Evolutionary conservation across 1,140 invertebrate genomes (phyloP), one percentile per base, ranked within the genome.

Genomic region (Probaryconus sp.): DNA sequence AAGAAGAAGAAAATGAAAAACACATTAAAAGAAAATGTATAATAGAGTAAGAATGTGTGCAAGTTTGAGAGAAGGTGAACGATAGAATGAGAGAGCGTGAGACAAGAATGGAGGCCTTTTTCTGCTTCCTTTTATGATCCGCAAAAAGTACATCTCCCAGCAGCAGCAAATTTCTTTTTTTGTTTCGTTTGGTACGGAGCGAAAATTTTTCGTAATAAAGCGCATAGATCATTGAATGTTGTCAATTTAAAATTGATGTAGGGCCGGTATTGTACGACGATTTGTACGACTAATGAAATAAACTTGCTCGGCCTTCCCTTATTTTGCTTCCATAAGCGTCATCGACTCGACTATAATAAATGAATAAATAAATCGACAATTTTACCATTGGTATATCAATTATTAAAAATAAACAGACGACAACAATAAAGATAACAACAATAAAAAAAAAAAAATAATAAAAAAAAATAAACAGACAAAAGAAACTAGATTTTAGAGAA

Each of bases 201-300:
- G 42, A 64, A 48, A 38, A 43, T 61, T 65, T 70, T 76, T 76
- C 58, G 48, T 61, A n/a, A 70, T 65, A 76, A 55, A 60, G 72
- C 65, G 72, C 72, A 76, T 76, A 70, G 72, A 67, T 70, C 65
- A 70, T 55, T 70, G 65, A 61, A 47, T 69, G 72, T 76, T 76
- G 65, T 65, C 65, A 76, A 76, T 76, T 69, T 70, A 60, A 65
- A 65, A 70, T 70, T 61, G 33, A 76, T 65, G 47, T 70, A 70
- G 72, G 21, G 55, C 21, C 30, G 63, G 56, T 17, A 33, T n/a
- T n/a, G n/a, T n/a, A n/a, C n/a, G n/a, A n/a, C n/a, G n/a, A n/a
- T n/a, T n/a, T n/a, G n/a, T n/a, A n/a, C n/a, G n/a, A n/a, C n/a
- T n/a, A n/a, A n/a, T n/a, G n/a, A n/a, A n/a, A n/a, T n/a, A n/a